A percentile compares a stretch with the other conserved stretches of the same genome.
These are phyloP conservation scores for Acanthopagrus latus DNA, from an alignment of 2,797 vertebrate species.

Conservation along the genomic window DNA sequence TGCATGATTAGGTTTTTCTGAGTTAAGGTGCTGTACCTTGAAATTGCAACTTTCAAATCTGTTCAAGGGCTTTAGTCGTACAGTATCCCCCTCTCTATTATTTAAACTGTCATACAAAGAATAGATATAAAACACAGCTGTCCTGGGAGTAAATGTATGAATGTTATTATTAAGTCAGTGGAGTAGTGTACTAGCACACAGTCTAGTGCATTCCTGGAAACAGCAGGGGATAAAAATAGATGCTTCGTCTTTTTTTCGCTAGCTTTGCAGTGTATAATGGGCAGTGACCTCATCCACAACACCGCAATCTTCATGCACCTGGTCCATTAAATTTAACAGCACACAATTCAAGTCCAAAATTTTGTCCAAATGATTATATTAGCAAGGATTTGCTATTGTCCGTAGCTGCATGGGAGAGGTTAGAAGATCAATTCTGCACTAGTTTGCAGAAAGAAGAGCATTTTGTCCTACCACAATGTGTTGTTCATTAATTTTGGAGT, in stretches of 20 bases:
- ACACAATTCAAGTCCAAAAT: conserved; percentile 58
- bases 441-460: conserved; percentile 48
- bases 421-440: conserved; percentile 57
- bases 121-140: background rate
- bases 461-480: conserved; percentile 57
- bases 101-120: background rate
- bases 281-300: conserved; percentile 51
- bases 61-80: background rate
- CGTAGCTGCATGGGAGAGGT: conserved; percentile 61
- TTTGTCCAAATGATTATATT: conserved; percentile 62
- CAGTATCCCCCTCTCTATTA: background rate
- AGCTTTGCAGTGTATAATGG: conserved; percentile 53
- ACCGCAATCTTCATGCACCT: conserved; percentile 50
- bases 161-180: background rate
- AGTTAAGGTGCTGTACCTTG: background rate
- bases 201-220: conserved; percentile 13
- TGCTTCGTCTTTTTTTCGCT: conserved; percentile 20
- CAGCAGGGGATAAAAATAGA: conserved; percentile 24
- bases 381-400: conserved; percentile 61
- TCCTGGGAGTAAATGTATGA: background rate
- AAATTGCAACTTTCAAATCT: conserved; percentile 1
- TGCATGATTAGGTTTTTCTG: background rate
- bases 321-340: conserved; percentile 53
- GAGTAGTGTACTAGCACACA: background rate
- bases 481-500: conserved; percentile 53